Evolutionary conservation across 2,888 invertebrate genomes (phyloP).

Genomic region (Nemotelus pantherinus): DNA sequence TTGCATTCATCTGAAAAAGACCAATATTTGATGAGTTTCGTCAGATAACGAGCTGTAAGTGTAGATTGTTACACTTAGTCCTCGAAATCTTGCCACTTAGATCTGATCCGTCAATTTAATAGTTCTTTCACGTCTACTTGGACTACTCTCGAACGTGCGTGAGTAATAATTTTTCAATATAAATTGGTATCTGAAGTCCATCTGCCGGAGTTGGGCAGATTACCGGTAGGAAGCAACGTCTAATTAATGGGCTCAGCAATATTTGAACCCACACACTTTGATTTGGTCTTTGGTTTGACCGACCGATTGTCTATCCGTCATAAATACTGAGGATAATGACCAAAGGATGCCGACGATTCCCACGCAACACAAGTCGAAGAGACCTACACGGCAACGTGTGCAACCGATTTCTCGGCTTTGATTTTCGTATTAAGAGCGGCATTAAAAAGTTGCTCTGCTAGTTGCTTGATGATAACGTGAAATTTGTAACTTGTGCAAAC

Average conservation of each 20-base stretch:
- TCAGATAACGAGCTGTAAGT: conserved; percentile 48
- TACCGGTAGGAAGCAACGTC: conserved; percentile 40
- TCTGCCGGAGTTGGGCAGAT: conserved; percentile 21
- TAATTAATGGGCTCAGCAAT: conserved; percentile 43
- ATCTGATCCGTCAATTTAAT: conserved; percentile 34
- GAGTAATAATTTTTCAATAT: conserved; percentile 10
- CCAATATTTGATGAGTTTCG: conserved; percentile 50
- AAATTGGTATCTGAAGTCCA: conserved; percentile 15
- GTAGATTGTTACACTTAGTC: conserved; percentile 46
- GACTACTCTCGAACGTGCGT: not conserved
- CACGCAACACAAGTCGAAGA: conserved; percentile 14
- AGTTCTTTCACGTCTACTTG: not conserved
- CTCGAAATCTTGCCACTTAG: conserved; percentile 30
- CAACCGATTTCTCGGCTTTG: not conserved
- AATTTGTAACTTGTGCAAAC: no score
- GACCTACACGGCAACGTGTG: not conserved
- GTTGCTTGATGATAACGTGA: no score
- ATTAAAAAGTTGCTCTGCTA: no score
- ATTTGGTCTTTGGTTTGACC: conserved; percentile 18
- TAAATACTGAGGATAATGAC: conserved; percentile 50
- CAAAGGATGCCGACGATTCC: conserved; percentile 49
- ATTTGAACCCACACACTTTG: conserved; percentile 45
- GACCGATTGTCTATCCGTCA: conserved; percentile 33
- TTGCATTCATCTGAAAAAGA: conserved; percentile 19
- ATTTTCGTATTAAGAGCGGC: no score